Percentiles rank a stretch among this genome's conserved stretches.
These are phyloP conservation scores for Triplophysa yarkandensis DNA, from an alignment of 2,797 vertebrate genomes.

Conservation along the genomic window DNA sequence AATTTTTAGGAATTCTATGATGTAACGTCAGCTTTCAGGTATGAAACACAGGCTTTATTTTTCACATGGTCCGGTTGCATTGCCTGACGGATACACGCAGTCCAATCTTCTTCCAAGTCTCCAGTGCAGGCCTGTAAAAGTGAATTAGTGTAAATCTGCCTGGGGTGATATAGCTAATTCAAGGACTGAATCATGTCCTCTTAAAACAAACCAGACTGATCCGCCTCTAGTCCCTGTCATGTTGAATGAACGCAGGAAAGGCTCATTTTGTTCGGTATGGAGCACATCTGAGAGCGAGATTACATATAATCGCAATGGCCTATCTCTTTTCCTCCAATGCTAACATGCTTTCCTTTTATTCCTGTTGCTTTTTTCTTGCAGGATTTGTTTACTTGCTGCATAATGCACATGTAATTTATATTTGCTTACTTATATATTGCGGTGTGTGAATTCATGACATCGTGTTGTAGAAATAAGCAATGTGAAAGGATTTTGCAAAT, in stretches of 20 bases:
- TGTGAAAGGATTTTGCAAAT: not conserved
- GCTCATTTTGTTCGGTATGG: slow-evolving; percentile 25
- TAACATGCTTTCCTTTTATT: not conserved
- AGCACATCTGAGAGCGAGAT: slow-evolving; percentile 34
- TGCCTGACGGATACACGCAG: not conserved
- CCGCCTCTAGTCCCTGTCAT: slow-evolving; percentile 39
- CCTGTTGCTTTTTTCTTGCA: slow-evolving; percentile 4
- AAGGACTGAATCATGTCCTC: slow-evolving; percentile 34
- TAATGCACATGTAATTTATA: slow-evolving; percentile 6
- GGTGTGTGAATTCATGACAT: not conserved
- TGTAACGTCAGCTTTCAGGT: too few relatives aligned
- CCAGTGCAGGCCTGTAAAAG: slow-evolving; percentile 39
- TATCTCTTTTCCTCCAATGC: slow-evolving; percentile 15
- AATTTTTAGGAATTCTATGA: too few relatives aligned
- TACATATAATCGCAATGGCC: slow-evolving; percentile 33
- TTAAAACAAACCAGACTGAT: slow-evolving; percentile 45
- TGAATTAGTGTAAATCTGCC: slow-evolving; percentile 43
- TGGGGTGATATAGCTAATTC: slow-evolving; percentile 37
- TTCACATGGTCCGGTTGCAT: not conserved
- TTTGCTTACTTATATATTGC: slow-evolving; percentile 1
- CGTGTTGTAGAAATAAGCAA: not conserved
- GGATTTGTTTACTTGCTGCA: slow-evolving; percentile 29
- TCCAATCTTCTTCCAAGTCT: slow-evolving; percentile 15
- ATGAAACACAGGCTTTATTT: too few relatives aligned
- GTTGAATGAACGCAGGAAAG: slow-evolving; percentile 22